Percentiles rank a stretch among this genome's conserved stretches.
These are phyloP conservation scores for Rhyacophila evoluta DNA, from an alignment of 2,888 invertebrate species.

Conservation along the genomic window DNA sequence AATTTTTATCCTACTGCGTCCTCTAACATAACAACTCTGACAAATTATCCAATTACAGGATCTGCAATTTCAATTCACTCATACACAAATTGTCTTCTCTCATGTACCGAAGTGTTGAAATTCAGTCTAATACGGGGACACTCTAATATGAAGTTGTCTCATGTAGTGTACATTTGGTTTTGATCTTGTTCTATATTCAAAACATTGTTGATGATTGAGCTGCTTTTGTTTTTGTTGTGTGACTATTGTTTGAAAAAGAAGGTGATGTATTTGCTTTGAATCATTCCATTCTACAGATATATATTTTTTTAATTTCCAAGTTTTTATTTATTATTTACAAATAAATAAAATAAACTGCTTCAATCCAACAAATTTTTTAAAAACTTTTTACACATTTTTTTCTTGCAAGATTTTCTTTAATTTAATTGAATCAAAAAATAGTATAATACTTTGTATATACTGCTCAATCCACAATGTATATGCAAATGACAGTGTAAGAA, in stretches of 20 bases:
- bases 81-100: neutral
- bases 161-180: neutral
- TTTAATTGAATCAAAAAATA: no score
- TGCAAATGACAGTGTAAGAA: no score
- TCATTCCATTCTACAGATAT: neutral
- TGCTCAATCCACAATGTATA: no score
- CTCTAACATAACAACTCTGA: conserved; percentile 10
- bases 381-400: no score
- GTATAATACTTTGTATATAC: no score
- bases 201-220: neutral
- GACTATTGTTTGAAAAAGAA: conserved; percentile 22
- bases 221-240: conserved; percentile 2
- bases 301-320: no score
- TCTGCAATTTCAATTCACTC: conserved; percentile 25
- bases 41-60: conserved; percentile 27
- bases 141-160: neutral
- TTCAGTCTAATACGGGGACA: conserved; percentile 4
- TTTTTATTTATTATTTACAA: no score
- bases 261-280: neutral
- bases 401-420: no score
- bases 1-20: conserved; percentile 14
- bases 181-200: conserved; percentile 1
- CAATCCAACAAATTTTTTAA: no score
- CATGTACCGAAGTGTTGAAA: conserved; percentile 6
- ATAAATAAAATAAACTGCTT: no score